Conservation (phyloP, 2,888 invertebrate genomes). For the Heterodera filipjevi region DNA sequence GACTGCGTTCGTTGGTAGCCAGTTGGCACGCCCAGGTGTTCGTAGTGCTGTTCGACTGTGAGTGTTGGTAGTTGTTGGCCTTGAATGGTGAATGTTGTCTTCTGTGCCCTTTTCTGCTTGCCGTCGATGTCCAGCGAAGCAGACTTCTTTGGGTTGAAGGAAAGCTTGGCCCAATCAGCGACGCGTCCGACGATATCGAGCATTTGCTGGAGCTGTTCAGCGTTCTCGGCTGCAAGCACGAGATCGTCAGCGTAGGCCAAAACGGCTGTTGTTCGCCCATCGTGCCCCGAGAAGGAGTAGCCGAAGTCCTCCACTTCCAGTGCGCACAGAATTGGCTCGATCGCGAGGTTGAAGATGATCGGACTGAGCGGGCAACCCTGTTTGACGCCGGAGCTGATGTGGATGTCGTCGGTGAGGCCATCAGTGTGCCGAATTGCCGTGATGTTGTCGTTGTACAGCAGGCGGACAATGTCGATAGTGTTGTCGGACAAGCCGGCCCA, state of each 20-base stretch:
- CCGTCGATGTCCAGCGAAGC: constrained; percentile 29
- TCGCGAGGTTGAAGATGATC: constrained; percentile 63
- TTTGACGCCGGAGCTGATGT: constrained; percentile 54
- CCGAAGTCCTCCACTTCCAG: neutral
- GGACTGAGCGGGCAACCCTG: constrained; percentile 65
- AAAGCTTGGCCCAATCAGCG: constrained; percentile 32
- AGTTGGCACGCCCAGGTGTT: constrained; percentile 33
- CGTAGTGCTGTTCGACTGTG: constrained; percentile 8
- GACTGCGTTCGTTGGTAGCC: constrained; percentile 1
- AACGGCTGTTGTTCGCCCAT: neutral
- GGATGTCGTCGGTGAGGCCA: constrained; percentile 38
- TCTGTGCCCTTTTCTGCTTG: neutral
- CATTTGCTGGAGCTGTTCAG: neutral
- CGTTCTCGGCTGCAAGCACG: constrained; percentile 17
- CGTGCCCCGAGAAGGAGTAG: neutral
- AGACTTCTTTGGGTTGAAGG: constrained; percentile 40
- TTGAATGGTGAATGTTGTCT: constrained; percentile 2
- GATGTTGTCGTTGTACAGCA: constrained; percentile 14
- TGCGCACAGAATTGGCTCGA: constrained; percentile 52
- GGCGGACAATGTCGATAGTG: neutral
- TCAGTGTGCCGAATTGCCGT: constrained; percentile 16
- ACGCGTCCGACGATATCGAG: neutral
- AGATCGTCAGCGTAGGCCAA: constrained; percentile 41
- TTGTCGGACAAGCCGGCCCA: constrained; percentile 4
- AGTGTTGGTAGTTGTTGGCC: neutral